phyloP scores from a whole-genome alignment of 2,888 invertebrate genomes.

The Campoletis raptor region DNA sequence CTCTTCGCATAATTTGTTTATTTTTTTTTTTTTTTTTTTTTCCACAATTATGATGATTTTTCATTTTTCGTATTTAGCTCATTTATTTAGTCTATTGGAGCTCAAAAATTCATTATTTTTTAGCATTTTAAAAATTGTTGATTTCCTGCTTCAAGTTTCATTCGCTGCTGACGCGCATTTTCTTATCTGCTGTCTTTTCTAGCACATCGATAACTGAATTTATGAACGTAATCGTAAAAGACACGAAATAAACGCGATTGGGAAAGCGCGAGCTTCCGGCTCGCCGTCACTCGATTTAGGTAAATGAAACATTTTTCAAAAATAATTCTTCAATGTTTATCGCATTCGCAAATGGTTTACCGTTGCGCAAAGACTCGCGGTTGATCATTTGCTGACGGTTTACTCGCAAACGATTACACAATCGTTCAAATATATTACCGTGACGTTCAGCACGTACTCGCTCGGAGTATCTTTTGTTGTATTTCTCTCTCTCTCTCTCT shows the following conservation, averaged over 20 bases:
- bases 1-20: neutral
- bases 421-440: slow-evolving; percentile 60
- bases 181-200: neutral
- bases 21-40: neutral
- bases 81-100: too few species aligned
- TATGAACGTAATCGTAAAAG: neutral
- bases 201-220: neutral
- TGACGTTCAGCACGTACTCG: slow-evolving; percentile 63
- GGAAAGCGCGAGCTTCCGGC: neutral
- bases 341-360: neutral
- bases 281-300: neutral
- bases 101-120: neutral
- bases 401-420: slow-evolving; percentile 53
- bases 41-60: neutral
- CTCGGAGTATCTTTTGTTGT: slow-evolving; percentile 37
- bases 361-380: neutral
- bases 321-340: slow-evolving; percentile 7
- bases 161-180: neutral
- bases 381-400: slow-evolving; percentile 34
- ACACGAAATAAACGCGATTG: neutral
- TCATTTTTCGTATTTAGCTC: neutral
- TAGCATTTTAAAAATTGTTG: neutral
- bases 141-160: neutral
- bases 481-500: neutral
- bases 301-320: neutral